Conservation (phyloP, 2,888 invertebrate species). For the Plusia festucae region DNA sequence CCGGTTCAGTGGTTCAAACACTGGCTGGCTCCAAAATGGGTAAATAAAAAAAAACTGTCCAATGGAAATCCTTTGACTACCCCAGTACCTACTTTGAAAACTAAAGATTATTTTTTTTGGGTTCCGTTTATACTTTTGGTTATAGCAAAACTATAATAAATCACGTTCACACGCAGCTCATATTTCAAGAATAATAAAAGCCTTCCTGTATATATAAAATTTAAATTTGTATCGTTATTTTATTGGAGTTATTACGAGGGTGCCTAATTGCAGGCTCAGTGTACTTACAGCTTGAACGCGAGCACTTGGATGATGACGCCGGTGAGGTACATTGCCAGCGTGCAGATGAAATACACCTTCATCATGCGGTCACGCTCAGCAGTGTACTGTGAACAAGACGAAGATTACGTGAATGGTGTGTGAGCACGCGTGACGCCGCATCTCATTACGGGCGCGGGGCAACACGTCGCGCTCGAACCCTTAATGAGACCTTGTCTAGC, state of each 20-base stretch:
- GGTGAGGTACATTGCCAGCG: constrained; percentile 92
- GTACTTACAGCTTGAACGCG: constrained; percentile 91
- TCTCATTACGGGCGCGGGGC: not conserved
- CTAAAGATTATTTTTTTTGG: no score
- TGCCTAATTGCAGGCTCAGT: not conserved
- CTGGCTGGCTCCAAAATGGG: not conserved
- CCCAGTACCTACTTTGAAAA: no score
- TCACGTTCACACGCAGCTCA: no score
- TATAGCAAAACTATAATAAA: constrained; percentile 6
- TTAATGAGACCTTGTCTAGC: constrained; percentile 3
- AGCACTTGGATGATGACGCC: constrained; percentile 92
- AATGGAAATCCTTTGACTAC: no score
- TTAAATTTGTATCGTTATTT: not conserved
- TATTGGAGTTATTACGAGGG: not conserved
- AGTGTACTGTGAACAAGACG: constrained; percentile 91
- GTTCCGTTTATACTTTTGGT: no score
- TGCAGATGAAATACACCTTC: constrained; percentile 95
- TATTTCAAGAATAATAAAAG: no score
- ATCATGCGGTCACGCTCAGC: constrained; percentile 96
- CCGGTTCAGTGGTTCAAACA: constrained; percentile 40
- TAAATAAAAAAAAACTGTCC: no score
- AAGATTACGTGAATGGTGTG: not conserved
- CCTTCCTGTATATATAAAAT: not conserved
- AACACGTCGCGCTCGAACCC: not conserved
- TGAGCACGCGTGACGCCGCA: not conserved